Percentiles rank a stretch among this genome's conserved stretches.
These are phyloP conservation scores for Trachymyrmex septentrionalis DNA, from an alignment of 1,140 invertebrate genomes.

Conservation along the genomic window DNA sequence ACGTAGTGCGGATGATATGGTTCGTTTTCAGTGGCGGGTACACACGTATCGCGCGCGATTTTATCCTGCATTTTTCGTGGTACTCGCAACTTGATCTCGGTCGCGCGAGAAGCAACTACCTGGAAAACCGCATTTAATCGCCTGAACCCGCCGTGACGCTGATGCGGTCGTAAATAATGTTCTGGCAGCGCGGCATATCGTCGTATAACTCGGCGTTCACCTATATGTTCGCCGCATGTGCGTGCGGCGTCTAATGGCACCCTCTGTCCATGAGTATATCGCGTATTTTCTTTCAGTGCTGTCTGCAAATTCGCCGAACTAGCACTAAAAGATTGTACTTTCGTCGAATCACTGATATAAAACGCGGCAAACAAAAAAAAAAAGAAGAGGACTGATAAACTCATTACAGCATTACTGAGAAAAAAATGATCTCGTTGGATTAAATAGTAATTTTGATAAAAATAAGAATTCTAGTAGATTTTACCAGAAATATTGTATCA, in stretches of 20 bases:
- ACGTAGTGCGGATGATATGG: background rate
- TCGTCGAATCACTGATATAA: background rate
- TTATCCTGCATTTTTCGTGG: conserved; percentile 17
- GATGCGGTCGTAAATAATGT: conserved; percentile 52
- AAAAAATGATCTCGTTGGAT: too few species aligned
- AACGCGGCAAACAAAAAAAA: background rate
- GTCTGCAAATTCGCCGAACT: conserved; percentile 28
- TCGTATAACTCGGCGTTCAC: conserved; percentile 37
- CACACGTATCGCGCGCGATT: background rate
- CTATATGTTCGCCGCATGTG: conserved; percentile 17
- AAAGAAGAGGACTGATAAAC: background rate
- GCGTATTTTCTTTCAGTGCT: background rate
- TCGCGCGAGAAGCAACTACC: conserved; percentile 22
- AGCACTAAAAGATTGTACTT: background rate
- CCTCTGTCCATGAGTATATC: background rate
- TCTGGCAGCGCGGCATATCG: background rate
- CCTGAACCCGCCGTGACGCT: conserved; percentile 41
- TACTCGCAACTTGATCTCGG: conserved; percentile 15
- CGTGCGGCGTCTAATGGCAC: conserved; percentile 34
- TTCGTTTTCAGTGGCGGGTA: background rate
- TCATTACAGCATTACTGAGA: too few species aligned
- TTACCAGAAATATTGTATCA: too few species aligned
- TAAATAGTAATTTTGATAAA: too few species aligned
- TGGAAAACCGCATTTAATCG: conserved; percentile 54
- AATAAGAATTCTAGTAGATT: too few species aligned